Evolutionary conservation across 1,140 invertebrate species (phyloP).

Genomic region (Drosophila tristis): DNA sequence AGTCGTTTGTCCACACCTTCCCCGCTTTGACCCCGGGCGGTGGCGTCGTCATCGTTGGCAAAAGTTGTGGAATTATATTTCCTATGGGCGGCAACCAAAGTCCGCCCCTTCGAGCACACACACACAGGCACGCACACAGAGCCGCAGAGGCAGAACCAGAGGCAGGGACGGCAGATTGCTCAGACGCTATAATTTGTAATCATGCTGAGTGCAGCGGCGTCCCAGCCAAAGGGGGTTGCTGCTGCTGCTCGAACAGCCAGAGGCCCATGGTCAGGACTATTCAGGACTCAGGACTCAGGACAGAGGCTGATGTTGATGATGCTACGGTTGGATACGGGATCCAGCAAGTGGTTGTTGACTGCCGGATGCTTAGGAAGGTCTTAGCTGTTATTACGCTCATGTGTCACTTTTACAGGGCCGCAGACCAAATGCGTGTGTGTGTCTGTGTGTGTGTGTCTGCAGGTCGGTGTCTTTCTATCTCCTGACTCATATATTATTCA

Average conservation of each 20-base stretch:
- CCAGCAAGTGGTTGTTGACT: constrained; percentile 79
- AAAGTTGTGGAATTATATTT: constrained; percentile 77
- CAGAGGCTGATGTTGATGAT: neutral
- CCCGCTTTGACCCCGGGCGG: constrained; percentile 1
- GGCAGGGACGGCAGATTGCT: constrained; percentile 55
- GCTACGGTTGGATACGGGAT: constrained; percentile 12
- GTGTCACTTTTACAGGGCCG: constrained; percentile 69
- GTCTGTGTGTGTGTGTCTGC: constrained; percentile 16
- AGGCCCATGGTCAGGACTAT: constrained; percentile 30
- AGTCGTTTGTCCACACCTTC: constrained; percentile 25
- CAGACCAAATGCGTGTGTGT: constrained; percentile 38
- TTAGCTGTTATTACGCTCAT: constrained; percentile 82
- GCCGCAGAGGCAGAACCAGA: no score
- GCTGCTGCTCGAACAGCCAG: no score
- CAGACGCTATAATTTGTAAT: constrained; percentile 82
- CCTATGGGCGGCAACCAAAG: constrained; percentile 72
- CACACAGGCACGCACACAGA: constrained; percentile 23
- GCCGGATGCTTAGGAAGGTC: constrained; percentile 79
- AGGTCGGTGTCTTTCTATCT: no score
- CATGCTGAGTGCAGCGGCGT: constrained; percentile 73
- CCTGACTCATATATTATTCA: constrained; percentile 75
- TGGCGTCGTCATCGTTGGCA: constrained; percentile 9
- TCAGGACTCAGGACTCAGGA: no score
- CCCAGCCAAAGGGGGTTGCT: constrained; percentile 16
- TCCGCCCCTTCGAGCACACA: constrained; percentile 57